Evolutionary conservation across 2,113 vertebrate species (phyloP).

Genomic region (Physeter macrocephalus): DNA sequence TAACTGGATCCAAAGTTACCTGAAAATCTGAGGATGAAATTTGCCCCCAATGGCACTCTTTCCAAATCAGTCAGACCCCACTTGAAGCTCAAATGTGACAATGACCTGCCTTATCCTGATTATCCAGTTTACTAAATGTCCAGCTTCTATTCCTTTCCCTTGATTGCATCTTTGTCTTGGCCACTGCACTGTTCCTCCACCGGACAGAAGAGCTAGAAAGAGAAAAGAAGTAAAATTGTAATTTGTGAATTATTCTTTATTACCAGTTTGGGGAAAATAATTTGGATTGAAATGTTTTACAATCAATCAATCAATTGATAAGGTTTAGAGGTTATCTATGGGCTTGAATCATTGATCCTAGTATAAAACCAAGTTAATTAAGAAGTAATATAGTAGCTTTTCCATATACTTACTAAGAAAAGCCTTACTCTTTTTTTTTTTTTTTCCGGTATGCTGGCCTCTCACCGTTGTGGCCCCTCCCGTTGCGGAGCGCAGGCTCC

Average conservation of each 20-base stretch:
- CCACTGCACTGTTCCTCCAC: not conserved
- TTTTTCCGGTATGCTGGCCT: too few species aligned
- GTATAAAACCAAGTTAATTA: slow-evolving; percentile 20
- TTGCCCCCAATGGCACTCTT: not conserved
- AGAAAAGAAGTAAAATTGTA: not conserved
- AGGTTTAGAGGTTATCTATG: not conserved
- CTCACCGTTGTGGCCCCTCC: too few species aligned
- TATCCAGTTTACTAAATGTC: not conserved
- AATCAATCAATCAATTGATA: not conserved
- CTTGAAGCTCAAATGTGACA: not conserved
- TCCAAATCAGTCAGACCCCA: not conserved
- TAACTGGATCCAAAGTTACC: not conserved
- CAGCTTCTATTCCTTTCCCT: not conserved
- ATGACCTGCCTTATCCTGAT: not conserved
- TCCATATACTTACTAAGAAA: not conserved
- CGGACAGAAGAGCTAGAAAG: not conserved
- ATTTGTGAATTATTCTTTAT: not conserved
- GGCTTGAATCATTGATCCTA: not conserved
- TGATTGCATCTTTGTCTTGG: not conserved
- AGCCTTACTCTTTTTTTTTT: not conserved
- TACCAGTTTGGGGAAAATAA: not conserved
- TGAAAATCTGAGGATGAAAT: not conserved
- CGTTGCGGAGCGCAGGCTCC: too few species aligned
- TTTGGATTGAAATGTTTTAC: not conserved
- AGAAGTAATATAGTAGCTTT: slow-evolving; percentile 8